Base-by-base conservation (phyloP, 2,888 invertebrate genomes). In the Melinaea menophilus region DNA sequence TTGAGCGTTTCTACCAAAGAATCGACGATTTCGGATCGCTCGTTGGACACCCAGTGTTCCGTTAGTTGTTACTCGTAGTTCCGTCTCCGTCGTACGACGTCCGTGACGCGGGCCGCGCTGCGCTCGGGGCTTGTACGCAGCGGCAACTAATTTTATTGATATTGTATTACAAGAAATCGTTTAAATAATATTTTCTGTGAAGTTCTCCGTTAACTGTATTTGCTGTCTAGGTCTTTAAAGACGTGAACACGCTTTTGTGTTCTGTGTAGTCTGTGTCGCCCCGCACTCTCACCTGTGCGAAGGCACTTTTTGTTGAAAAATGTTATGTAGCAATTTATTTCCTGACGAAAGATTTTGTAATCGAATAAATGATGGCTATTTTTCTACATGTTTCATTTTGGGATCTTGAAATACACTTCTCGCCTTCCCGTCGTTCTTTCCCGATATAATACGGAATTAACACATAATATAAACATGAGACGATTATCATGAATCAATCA, bases 361-460 rank as follows among this genome's bases (percentile, higher is more conserved):
- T 88, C 86, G 85, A 88, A 88, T 88, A 88, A 88, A 88, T 84
- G 83, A 88, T 88, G 88, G 86, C 86, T 86, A 88, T 88, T 86
- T 86, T 71, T 66, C 62, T 55, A 34, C 45, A 60, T 69, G 70
- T 73, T 72, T 76, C 54, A 75, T 74, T 74, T 69, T 45, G 31
- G 5, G 11, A 31, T 51, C 9, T 41, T 41, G 41, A 9, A 9
- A 41, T 9, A 5, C 41, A 9, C 11, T 41, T 9, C 41, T 11
- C 11, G 41, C 3, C 5, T 9, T 9, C 9, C 41, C 11, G 41
- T 9, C 41, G 9, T 11, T 9, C 11, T 9, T 9, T 9, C 9
- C 7, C 11, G 7, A 11, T 9, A 41, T 41, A 1, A 41, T 9
- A 41, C 11, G 7, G 7, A 41, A 9, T 41, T 41, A 41, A 9